Evolutionary conservation across 1,140 invertebrate genomes (phyloP), one percentile per base, ranked within the genome.

Genomic region (Melipona quadrifasciata): DNA sequence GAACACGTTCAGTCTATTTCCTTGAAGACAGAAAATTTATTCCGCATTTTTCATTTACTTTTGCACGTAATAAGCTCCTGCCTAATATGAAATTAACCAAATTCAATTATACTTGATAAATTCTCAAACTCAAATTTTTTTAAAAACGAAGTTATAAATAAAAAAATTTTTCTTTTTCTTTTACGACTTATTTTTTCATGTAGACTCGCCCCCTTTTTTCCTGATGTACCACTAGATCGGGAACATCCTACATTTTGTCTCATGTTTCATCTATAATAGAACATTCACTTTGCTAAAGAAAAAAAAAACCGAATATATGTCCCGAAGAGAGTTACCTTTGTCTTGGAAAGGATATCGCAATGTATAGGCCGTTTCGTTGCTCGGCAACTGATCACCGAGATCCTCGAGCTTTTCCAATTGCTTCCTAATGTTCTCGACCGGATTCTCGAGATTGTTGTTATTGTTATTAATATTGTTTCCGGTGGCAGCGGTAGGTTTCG

Each of bases 371-470:
- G 96, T 96, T 51, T 97, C 97, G 87, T 97, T 97, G 70, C 95
- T 94, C 0, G 97, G 97, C 89, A 97, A 96, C 91, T 97, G 97
- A 92, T 97, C 97, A 90, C 97, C 97, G 21, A 98, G 93, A 90
- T 97, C 97, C 89, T 98, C 97, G 14, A 98, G 93, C 90, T 97
- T 97, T 72, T 97, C 96, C 64, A 97, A 92, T 87, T 98, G 97
- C 89, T 97, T 96, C 2, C 97, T 95, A 21, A 98, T 95, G 85
- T 97, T 97, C 87, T 97, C 97, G 19, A 98, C 95, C 0, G 97
- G 97, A 80, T 97, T 97, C 27, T 92, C 96, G 95, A 85, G 95
- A 94, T 80, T 96, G 93, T 89, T 96, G 65, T 92, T 92, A 39
- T 87, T 87, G 76, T 88, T 90, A 58, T 77, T 77, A 12, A 90